These are phyloP conservation scores for Plectrocnemia conspersa DNA, from an alignment of 1,140 invertebrate species.

Conservation along the genomic window DNA sequence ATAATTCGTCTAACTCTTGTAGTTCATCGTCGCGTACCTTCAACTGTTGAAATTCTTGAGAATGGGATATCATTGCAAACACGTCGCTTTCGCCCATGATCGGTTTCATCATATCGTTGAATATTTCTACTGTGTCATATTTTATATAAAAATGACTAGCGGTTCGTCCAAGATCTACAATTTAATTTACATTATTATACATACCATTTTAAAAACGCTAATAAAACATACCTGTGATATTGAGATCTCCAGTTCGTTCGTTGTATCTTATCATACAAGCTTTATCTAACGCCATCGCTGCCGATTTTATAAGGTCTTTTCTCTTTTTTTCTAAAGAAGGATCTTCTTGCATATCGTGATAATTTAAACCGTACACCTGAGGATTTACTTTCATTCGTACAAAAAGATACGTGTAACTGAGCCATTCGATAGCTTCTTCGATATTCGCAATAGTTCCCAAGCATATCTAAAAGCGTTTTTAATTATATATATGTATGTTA, in stretches of 20 bases:
- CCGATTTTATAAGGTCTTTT: slow-evolving; percentile 68
- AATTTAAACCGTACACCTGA: slow-evolving; percentile 77
- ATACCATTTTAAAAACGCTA: background rate
- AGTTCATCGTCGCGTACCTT: slow-evolving; percentile 96
- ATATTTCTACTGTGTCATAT: slow-evolving; percentile 90
- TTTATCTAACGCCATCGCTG: slow-evolving; percentile 83
- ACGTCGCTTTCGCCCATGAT: slow-evolving; percentile 86
- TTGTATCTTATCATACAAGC: slow-evolving; percentile 93
- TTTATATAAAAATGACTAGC: slow-evolving; percentile 98
- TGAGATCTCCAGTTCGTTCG: slow-evolving; percentile 74
- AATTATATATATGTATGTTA: no score
- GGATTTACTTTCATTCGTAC: slow-evolving; percentile 93
- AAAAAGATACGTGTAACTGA: slow-evolving; percentile 95
- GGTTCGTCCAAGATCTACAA: slow-evolving; percentile 83
- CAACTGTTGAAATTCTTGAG: slow-evolving; percentile 94
- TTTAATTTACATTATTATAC: slow-evolving; percentile 36
- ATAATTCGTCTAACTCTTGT: slow-evolving; percentile 77
- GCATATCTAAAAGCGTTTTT: slow-evolving; percentile 61
- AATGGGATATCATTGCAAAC: slow-evolving; percentile 80
- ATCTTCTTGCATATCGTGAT: slow-evolving; percentile 69
- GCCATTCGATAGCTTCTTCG: slow-evolving; percentile 94
- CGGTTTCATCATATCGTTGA: slow-evolving; percentile 73
- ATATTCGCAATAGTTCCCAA: slow-evolving; percentile 93
- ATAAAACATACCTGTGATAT: slow-evolving; percentile 58
- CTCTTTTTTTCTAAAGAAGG: slow-evolving; percentile 68